Evolutionary conservation across 2,888 invertebrate genomes (phyloP).

Genomic region (Herminia tarsipennalis): DNA sequence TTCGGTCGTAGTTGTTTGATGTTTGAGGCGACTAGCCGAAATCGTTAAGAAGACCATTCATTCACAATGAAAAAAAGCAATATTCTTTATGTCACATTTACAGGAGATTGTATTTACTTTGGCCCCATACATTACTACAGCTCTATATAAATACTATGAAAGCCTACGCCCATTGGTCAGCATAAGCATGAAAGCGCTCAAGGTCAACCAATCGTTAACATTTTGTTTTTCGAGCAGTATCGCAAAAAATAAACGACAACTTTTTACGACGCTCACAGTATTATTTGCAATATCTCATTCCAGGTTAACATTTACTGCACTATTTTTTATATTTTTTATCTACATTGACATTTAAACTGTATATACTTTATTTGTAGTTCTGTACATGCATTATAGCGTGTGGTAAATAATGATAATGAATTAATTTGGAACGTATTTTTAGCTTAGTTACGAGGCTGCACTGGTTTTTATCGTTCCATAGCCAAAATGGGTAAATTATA

Average conservation of each 20-base stretch:
- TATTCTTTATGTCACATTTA: too few species aligned
- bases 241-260: constrained; percentile 56
- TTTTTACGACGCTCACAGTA: constrained; percentile 44
- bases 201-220: constrained; percentile 75
- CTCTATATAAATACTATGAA: constrained; percentile 31
- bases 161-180: constrained; percentile 60
- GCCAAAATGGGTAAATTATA: too few species aligned
- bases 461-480: too few species aligned
- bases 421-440: too few species aligned
- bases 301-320: constrained; percentile 24
- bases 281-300: constrained; percentile 18
- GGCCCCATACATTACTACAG: neutral
- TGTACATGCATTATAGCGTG: too few species aligned
- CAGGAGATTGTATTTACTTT: neutral
- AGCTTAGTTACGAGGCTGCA: too few species aligned
- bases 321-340: constrained; percentile 11
- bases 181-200: constrained; percentile 69
- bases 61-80: too few species aligned
- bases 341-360: constrained; percentile 5
- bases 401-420: too few species aligned
- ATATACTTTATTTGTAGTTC: too few species aligned
- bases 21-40: too few species aligned
- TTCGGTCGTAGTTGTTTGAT: too few species aligned
- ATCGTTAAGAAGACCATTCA: too few species aligned
- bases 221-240: constrained; percentile 60